Conservation (phyloP, 2,888 invertebrate species). For the Agrypnus murinus region DNA sequence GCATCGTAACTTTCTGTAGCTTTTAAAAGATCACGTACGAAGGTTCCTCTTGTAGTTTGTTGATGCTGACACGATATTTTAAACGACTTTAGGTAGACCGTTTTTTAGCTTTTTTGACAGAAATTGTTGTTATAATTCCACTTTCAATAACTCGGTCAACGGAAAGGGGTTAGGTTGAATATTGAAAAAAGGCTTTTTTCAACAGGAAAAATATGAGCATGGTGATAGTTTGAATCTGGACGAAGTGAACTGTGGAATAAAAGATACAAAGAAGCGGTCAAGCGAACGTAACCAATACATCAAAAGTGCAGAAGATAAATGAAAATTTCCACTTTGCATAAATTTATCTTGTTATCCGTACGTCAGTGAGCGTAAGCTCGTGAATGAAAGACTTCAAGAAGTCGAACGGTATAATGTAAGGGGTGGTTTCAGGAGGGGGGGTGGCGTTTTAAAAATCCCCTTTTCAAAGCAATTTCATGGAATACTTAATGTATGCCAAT, state of each 20-base stretch:
- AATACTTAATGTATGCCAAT: constrained; percentile 40
- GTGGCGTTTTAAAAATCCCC: constrained; percentile 26
- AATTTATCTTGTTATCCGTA: constrained; percentile 23
- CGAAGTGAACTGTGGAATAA: constrained; percentile 15
- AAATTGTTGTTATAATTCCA: no score
- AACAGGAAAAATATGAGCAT: not conserved
- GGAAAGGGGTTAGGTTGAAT: no score
- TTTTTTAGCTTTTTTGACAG: no score
- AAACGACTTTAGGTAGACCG: not conserved
- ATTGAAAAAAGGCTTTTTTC: not conserved
- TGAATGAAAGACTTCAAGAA: constrained; percentile 22
- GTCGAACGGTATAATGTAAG: constrained; percentile 29
- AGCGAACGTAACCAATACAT: constrained; percentile 7
- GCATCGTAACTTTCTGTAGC: constrained; percentile 26
- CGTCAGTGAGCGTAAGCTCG: constrained; percentile 12
- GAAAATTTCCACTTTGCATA: constrained; percentile 32
- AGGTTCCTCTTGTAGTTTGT: constrained; percentile 12
- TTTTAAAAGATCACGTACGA: constrained; percentile 35
- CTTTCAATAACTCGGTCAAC: no score
- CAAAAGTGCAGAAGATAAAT: constrained; percentile 26
- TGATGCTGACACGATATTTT: constrained; percentile 15
- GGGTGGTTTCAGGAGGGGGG: not conserved
- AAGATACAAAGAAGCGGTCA: constrained; percentile 16
- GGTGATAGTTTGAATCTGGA: not conserved
- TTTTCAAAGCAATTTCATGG: constrained; percentile 31